Conservation (phyloP, 2,797 vertebrate genomes). For the Phoebastria nigripes region DNA sequence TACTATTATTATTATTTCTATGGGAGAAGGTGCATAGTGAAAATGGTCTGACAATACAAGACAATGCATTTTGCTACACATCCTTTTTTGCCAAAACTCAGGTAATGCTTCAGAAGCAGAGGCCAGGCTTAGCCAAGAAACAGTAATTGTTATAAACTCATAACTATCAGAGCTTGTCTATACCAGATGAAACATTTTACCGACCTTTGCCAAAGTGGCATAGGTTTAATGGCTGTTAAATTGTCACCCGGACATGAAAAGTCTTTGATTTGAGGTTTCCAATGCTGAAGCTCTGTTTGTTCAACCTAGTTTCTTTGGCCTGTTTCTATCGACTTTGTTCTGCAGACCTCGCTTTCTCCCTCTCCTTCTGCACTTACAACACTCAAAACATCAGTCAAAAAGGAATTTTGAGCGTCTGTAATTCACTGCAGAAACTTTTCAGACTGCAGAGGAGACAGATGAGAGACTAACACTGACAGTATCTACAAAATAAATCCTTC, state of each 20-base stretch:
- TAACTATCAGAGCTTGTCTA: neutral
- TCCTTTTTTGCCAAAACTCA: neutral
- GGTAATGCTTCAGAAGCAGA: neutral
- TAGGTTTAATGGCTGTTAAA: neutral
- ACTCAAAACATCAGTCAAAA: neutral
- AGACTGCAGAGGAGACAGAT: constrained; percentile 11
- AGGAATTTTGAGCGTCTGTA: neutral
- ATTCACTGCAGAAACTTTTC: constrained; percentile 31
- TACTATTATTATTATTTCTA: neutral
- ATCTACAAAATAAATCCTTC: constrained; percentile 41
- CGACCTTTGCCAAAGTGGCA: neutral
- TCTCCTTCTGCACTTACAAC: neutral
- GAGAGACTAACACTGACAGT: constrained; percentile 2
- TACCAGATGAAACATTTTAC: neutral
- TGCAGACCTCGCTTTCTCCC: neutral
- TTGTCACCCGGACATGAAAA: neutral
- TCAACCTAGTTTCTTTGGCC: neutral
- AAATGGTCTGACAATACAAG: neutral
- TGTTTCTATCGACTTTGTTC: neutral
- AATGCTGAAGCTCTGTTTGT: neutral
- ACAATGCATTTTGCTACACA: neutral
- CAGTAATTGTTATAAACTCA: neutral
- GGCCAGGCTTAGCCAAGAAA: neutral
- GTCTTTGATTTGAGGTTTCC: neutral
- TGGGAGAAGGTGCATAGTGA: neutral